Evolutionary conservation across 2,797 vertebrate species (phyloP), one percentile per base, ranked within the genome.

Genomic region (Clamator glandarius): DNA sequence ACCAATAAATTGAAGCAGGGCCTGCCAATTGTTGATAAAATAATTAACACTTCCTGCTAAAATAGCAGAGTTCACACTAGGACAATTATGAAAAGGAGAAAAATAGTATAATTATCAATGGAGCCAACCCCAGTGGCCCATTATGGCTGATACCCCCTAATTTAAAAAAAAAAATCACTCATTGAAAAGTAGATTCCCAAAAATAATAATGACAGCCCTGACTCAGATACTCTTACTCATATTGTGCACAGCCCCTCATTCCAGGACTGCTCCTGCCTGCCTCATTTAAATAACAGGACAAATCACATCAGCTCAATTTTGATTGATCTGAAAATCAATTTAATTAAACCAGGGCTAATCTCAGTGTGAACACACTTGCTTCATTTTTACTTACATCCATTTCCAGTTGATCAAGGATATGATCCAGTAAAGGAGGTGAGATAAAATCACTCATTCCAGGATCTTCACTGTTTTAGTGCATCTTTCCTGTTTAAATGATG

Each of bases 1-100:
- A 96, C 97, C 96, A 96, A 97, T 96, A 97, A 97, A 97, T 97
- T 97, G 97, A 97, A 97, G 97, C 94, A 93, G 97, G 97, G 96
- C 97, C 96, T 97, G 97, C 97, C 97, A 98, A 97, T 97, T 98
- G 97, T 97, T 98, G 97, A 98, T 98, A 98, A 98, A 98, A 98
- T 98, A 98, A 98, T 98, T 97, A 97, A 97, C 93, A 87, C 97
- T 98, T 97, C 96, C 97, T 92, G 95, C 95, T 97, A 97, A 98
- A 97, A 97, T 97, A 97, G 97, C 96, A 95, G 94, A 96, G 97
- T 98, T 98, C 97, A 97, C 92, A 97, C 97, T 96, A 88, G 98
- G 97, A 97, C 97, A 98, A 98, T 98, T 98, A 98, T 91, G 95
- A 97, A 94, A 96, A 97, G 96, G 90, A 97, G 97, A 97, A 97